Percentiles rank a stretch among this genome's conserved stretches.
phyloP scores from a whole-genome alignment of 2,797 vertebrate species.

The Eulemur coronatus region DNA sequence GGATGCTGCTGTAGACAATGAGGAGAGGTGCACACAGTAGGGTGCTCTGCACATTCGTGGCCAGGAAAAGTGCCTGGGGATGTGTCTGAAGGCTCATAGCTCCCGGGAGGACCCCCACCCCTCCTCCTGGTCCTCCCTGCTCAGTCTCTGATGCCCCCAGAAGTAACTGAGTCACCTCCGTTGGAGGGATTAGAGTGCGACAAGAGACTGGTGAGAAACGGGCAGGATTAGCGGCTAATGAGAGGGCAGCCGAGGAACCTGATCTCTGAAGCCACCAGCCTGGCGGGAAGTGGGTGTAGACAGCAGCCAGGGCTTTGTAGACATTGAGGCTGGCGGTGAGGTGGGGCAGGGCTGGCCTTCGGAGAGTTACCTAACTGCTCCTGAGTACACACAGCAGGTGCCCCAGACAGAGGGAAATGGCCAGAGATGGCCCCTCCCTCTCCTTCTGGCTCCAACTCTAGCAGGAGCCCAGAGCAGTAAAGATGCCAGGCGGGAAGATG shows the following conservation, averaged over 20 bases:
- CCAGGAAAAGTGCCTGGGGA: neutral
- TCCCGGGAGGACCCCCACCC: neutral
- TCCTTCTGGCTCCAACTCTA: neutral
- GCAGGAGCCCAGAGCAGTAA: neutral
- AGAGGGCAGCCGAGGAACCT: slow-evolving; percentile 24
- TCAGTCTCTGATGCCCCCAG: neutral
- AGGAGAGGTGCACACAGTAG: neutral
- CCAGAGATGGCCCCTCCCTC: neutral
- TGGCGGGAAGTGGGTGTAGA: neutral
- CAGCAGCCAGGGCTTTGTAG: neutral
- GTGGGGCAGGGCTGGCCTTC: neutral
- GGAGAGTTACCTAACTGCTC: slow-evolving; percentile 44
- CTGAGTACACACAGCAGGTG: neutral
- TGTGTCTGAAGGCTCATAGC: neutral
- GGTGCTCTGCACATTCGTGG: neutral
- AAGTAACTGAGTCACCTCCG: neutral
- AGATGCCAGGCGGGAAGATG: no score
- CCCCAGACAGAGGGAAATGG: neutral
- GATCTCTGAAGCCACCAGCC: neutral
- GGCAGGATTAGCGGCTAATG: slow-evolving; percentile 59
- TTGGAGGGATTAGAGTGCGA: slow-evolving; percentile 50
- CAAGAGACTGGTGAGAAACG: slow-evolving; percentile 68
- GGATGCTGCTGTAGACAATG: fast-evolving
- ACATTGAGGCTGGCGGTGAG: slow-evolving; percentile 55
- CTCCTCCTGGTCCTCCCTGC: neutral